Evolutionary conservation across 2,797 vertebrate genomes (phyloP).

Genomic region (Rhinatrema bivittatum): DNA sequence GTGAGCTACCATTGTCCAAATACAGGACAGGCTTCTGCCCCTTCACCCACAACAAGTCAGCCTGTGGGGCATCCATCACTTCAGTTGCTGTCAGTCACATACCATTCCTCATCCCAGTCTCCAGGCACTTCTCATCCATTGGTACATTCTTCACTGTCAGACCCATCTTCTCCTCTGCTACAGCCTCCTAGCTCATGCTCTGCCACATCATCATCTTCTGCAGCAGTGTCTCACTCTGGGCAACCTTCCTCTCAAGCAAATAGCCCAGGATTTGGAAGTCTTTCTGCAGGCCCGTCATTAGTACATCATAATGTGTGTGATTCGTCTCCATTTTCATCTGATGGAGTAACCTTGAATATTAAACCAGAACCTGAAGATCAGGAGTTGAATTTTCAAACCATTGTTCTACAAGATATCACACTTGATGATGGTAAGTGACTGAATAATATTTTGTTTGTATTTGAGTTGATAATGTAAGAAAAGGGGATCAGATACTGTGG

Average conservation of each 20-base stretch:
- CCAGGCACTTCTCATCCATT: slow-evolving; percentile 65
- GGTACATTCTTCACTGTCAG: slow-evolving; percentile 79
- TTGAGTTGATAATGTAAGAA: neutral
- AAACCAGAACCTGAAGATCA: slow-evolving; percentile 90
- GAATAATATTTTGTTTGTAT: neutral
- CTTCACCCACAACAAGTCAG: slow-evolving; percentile 56
- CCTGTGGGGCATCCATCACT: slow-evolving; percentile 66
- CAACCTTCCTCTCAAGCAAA: slow-evolving; percentile 66
- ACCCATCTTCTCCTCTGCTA: slow-evolving; percentile 85
- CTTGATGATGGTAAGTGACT: slow-evolving; percentile 93
- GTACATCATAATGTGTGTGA: slow-evolving; percentile 69
- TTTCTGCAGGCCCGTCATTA: slow-evolving; percentile 59
- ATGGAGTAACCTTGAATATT: slow-evolving; percentile 71
- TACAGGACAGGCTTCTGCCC: slow-evolving; percentile 53
- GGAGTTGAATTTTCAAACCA: slow-evolving; percentile 86
- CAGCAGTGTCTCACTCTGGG: slow-evolving; percentile 62
- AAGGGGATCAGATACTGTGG: neutral
- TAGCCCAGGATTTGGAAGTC: slow-evolving; percentile 64
- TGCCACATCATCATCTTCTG: slow-evolving; percentile 66
- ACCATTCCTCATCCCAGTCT: slow-evolving; percentile 77
- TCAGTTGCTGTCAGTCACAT: slow-evolving; percentile 76
- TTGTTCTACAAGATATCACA: slow-evolving; percentile 95
- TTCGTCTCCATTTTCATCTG: slow-evolving; percentile 67
- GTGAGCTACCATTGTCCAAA: slow-evolving; percentile 76
- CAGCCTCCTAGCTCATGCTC: slow-evolving; percentile 69